Base-by-base conservation (phyloP, 1,140 invertebrate species). In the Temnothorax nylanderi region DNA sequence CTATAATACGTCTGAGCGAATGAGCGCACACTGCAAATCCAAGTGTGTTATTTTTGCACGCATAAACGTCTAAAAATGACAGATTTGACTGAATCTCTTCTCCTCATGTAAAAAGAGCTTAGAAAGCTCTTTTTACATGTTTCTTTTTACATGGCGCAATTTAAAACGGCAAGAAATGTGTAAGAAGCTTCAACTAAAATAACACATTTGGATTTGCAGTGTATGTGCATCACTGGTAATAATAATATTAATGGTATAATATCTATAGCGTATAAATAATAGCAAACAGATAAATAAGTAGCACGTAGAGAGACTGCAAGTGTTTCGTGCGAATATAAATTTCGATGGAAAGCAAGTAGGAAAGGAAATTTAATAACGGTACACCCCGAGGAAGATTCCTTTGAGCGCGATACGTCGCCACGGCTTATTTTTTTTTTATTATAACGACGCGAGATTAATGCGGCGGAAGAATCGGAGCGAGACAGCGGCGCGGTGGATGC, bases 371-470 rank as follows among this genome's bases (percentile, higher is more conserved):
- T 75, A 41, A 81, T 69, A 81, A 81, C 77, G 47, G 62, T 54
- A 67, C 3, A 41, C 37, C 47, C 0, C 13, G 37, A 47, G n/a
- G 2, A 41, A 1, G n/a, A 64, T 47, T 71, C 21, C 54, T 32
- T 18, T 4, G 13, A 49, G 21, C 11, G 75, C n/a, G 74, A 44
- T 49, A 65, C 62, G 44, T 65, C 62, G 13, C 47, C 44, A 67
- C 7, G 49, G 26, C 0, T 60, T 8, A 74, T 60, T 84, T 74
- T 84, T 72, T 58, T 67, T 65, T 13, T 54, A 74, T 75, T 75
- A 51, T 32, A 85, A 86, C 62, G 51, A 80, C 41, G 47, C n/a
- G 54, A 86, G 60, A 86, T 86, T 86, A 86, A 86, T 86, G 51
- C 21, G 26, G 49, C 41, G 75, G 75, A 26, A 74, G 77, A 85